Evolutionary conservation across 2,113 vertebrate species (phyloP), one percentile per base, ranked within the genome.

Genomic region (Pavo muticus): DNA sequence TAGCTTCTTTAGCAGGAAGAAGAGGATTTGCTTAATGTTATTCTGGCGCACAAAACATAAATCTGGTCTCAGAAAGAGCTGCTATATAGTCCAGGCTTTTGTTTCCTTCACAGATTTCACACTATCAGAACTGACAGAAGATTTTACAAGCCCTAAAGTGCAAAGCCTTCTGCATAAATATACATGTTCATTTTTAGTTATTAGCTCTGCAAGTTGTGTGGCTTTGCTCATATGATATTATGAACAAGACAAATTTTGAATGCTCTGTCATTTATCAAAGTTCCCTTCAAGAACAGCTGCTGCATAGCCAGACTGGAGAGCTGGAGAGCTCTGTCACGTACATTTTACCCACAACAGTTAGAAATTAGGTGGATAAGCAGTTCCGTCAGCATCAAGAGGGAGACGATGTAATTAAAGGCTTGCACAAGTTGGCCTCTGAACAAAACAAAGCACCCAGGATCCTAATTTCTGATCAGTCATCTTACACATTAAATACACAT

Each of bases 11-110:
- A 91, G 84, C 95, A 96, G 97, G 93, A 97, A 95, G 90, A 81
- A 93, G 54, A 93, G 84, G 88, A 94, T 97, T 96, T 96, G 59
- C 67, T 90, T 95, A 91, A 94, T 94, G 89, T 89, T 89, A 60
- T 84, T 96, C 85, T 94, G 85, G 92, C 95, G 95, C 73, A 91
- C 19, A 73, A 95, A 96, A 60, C 30, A 91, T 94, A 95, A 95
- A 97, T 91, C 92, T 93, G 57, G 81, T 80, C 67, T 85, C 42
- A 87, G 70, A 91, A 80, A 69, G 76, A 82, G 59, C 60, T 68
- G 65, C 84, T 80, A 37, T 48, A 87, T 52, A 91, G 74, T 84
- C 64, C 76, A 92, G 69, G 63, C 57, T 84, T 95, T 61, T 91
- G 52, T 54, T 91, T 79, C 78, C 78, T 88, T 85, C 75, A 91